Percentiles rank a stretch among this genome's conserved stretches.
These are phyloP conservation scores for Henricia sp. DNA, from an alignment of 53 echinoderm and acorn worm genomes.

Conservation along the genomic window DNA sequence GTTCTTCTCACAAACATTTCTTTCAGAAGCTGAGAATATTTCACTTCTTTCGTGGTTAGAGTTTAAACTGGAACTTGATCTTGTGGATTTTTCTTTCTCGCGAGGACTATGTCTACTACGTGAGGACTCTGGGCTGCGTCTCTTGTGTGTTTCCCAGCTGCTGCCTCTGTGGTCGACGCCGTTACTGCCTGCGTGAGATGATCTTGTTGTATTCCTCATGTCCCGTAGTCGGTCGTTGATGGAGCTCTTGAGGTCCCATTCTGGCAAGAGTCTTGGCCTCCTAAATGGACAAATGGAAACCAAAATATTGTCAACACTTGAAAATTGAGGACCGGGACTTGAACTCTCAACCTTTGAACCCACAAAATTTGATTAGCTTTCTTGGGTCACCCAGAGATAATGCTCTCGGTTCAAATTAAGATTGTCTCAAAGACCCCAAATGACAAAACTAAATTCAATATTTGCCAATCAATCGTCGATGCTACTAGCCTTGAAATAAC, in stretches of 20 bases:
- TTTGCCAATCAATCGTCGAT: too few relatives aligned
- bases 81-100: background rate
- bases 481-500: too few relatives aligned
- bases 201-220: background rate
- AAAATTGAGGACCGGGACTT: too few relatives aligned
- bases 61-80: background rate
- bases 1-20: background rate
- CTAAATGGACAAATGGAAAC: background rate
- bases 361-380: too few relatives aligned
- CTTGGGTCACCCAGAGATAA: too few relatives aligned
- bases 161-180: background rate
- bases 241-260: background rate
- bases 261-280: background rate
- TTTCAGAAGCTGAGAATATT: background rate
- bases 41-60: background rate
- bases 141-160: background rate
- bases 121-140: background rate
- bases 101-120: conserved; percentile 3
- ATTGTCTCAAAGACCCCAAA: too few relatives aligned
- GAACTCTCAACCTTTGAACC: too few relatives aligned
- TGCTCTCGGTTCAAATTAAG: too few relatives aligned
- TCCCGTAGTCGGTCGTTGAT: conserved; percentile 27
- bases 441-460: too few relatives aligned
- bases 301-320: too few relatives aligned
- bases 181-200: background rate